Conservation (phyloP, 1,140 invertebrate genomes). For the Dendroctonus valens region DNA sequence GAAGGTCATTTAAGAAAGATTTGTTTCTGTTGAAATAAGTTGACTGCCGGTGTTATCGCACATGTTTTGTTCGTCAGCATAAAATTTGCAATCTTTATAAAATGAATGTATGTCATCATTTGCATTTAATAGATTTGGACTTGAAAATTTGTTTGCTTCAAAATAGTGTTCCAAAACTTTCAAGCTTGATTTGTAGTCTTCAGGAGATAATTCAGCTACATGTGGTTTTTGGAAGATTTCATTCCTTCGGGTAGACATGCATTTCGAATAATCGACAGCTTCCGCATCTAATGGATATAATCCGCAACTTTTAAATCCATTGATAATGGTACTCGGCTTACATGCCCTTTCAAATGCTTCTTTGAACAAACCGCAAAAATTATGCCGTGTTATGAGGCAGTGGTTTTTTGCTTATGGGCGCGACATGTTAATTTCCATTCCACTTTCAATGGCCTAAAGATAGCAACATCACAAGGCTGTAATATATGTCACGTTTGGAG, state of each 20-base stretch:
- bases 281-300: slow-evolving; percentile 36
- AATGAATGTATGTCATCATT: too few species aligned
- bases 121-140: too few species aligned
- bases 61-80: too few species aligned
- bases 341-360: background rate
- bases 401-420: slow-evolving; percentile 1
- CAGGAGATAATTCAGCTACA: too few species aligned
- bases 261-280: slow-evolving; percentile 3
- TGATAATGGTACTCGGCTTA: slow-evolving; percentile 17
- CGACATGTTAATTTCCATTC: slow-evolving; percentile 16
- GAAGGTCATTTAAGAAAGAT: too few species aligned
- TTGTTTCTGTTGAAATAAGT: too few species aligned
- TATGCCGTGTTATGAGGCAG: background rate
- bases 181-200: too few species aligned
- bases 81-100: too few species aligned
- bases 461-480: slow-evolving; percentile 30
- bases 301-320: slow-evolving; percentile 38
- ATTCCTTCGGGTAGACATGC: slow-evolving; percentile 1
- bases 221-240: too few species aligned
- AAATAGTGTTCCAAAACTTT: too few species aligned
- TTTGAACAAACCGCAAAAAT: background rate
- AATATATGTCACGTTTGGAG: slow-evolving; percentile 29
- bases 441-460: slow-evolving; percentile 25
- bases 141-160: too few species aligned
- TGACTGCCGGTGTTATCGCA: too few species aligned